Base-by-base conservation (phyloP, 2,888 invertebrate genomes). In the Drosophila pseudotakahashii region DNA sequence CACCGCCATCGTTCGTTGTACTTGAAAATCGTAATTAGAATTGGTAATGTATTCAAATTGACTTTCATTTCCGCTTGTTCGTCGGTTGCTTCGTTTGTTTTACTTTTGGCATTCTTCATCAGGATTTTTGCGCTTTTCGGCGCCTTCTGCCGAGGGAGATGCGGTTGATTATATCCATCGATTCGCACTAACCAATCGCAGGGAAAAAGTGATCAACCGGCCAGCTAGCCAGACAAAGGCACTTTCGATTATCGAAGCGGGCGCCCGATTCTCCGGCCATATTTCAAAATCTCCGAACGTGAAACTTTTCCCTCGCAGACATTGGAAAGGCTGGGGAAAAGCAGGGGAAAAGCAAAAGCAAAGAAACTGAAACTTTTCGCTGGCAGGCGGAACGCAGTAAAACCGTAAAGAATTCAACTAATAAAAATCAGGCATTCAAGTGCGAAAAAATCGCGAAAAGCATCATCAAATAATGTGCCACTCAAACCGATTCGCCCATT, bases 401-500 rank as follows among this genome's bases (percentile, higher is more conserved):
- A 85, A 87, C 90, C 88, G 88, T 83, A 90, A 90, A 90, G 91
- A 91, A 91, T 91, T 91, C 90, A 89, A 90, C 91, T 91, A 91
- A 91, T 91, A 91, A 91, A 91, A 91, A 91, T 91, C 89, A 90
- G 84, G 81, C 91, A 91, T 89, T 91, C 91, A 90, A 91, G 91
- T 91, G 91, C 90, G 90, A 91, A 91, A 91, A 90, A 90, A 91
- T 90, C 90, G 90, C 90, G 90, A 86, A 89, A 87, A 90, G 90
- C 89, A 90, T 90, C 90, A 89, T 89, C 89, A 89, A 88, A 88
- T 84, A 88, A 88, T 86, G 89, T 89, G 89, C 85, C 89, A 89
- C 89, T 87, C 88, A 89, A 89, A 74, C 81, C 74, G 84, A 86
- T 83, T 78, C 76, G 73, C 71, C 57, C n/a, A n/a, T n/a, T n/a